Evolutionary conservation across 1,140 invertebrate genomes (phyloP).

Genomic region (Drosophila kurseongensis): DNA sequence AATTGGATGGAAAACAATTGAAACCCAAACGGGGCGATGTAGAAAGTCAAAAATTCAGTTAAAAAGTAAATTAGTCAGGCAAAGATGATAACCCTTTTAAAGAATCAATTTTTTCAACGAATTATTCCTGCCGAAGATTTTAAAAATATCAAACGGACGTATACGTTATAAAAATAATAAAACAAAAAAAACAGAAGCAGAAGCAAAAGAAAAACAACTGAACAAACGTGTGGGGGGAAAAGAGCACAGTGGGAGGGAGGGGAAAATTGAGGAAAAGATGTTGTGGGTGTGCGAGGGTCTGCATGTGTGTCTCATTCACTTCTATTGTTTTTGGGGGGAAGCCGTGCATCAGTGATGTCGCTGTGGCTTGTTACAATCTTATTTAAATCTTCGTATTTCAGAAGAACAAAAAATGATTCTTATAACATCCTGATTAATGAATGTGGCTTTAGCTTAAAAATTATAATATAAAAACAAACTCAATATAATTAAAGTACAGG

Average conservation of each 20-base stretch:
- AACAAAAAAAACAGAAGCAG: conserved; percentile 53
- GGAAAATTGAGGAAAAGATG: conserved; percentile 21
- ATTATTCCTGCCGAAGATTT: conserved; percentile 22
- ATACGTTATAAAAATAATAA: conserved; percentile 55
- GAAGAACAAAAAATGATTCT: too few species aligned
- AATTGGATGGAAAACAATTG: conserved; percentile 59
- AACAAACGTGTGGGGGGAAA: conserved; percentile 45
- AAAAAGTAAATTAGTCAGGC: conserved; percentile 7
- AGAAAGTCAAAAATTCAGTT: conserved; percentile 58
- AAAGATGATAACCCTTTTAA: conserved; percentile 36
- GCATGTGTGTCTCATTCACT: conserved; percentile 42
- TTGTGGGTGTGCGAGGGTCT: conserved; percentile 14
- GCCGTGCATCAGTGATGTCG: conserved; percentile 9
- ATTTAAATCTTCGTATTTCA: too few species aligned
- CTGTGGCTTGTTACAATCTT: background rate
- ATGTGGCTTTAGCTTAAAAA: too few species aligned
- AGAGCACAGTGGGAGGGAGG: conserved; percentile 3
- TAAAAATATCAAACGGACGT: conserved; percentile 48
- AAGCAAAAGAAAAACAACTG: conserved; percentile 64
- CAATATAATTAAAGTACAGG: too few species aligned
- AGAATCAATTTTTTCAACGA: conserved; percentile 20
- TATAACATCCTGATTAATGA: too few species aligned
- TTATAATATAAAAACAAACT: too few species aligned
- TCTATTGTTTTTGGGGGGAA: conserved; percentile 69
- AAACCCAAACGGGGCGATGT: conserved; percentile 20